Evolutionary conservation across 2,888 invertebrate genomes (phyloP), one percentile per base, ranked within the genome.

Genomic region (Athalia circularis): DNA sequence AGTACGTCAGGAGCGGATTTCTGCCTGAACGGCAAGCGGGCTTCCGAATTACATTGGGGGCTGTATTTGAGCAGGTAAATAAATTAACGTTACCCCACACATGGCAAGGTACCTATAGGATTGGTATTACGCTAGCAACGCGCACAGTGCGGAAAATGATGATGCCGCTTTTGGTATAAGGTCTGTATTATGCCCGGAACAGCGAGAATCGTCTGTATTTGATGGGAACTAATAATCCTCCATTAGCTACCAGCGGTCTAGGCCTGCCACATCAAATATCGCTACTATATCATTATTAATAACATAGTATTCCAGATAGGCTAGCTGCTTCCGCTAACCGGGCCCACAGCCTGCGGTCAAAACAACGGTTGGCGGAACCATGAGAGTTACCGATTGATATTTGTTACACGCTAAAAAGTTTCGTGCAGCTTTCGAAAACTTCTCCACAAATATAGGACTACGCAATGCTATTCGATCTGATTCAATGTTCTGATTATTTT

Each of bases 161-260:
- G 29, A 29, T 29, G 29, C 29, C 0, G 29, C 29, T 29, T 29
- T 29, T 29, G 29, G 29, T 29, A 29, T 29, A 29, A 29, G 2
- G 29, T 29, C 29, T 43, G 47, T 76, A 76, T 15, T 29, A 64
- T 15, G 59, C 72, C 59, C 29, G 29, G 29, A 29, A 45, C 59
- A 59, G 72, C 13, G 29, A 43, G 45, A 72, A 72, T 72, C 72
- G 72, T 59, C 48, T 75, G 75, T 75, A 52, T 75, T 75, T 75
- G 75, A 75, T 75, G 75, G 75, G 62, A 64, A 75, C 75, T 75
- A 75, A 75, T 75, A 75, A 48, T 75, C 62, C 75, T 50, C 50
- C 48, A 62, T 75, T 75, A 75, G 59, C 45, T 64, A 75, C 50
- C 11, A 64, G 75, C 11, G 62, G 75, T 50, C 62, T 64, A 59